Evolutionary conservation across 2,888 invertebrate genomes (phyloP), one percentile per base, ranked within the genome.

Genomic region (Liopterus haemorrhoidalis): DNA sequence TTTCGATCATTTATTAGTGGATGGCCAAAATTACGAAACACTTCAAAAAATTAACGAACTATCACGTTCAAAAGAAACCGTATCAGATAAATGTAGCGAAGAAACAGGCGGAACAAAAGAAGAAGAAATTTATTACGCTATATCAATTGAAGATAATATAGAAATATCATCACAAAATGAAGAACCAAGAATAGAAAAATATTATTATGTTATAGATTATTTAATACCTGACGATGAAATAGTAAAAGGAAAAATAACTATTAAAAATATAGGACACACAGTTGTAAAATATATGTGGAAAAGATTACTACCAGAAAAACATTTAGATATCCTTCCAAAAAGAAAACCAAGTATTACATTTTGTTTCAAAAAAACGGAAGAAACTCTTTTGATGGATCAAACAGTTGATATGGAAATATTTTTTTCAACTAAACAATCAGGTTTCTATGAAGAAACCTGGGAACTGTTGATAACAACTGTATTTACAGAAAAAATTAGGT

Each of bases 281-380:
- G 58, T 69, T 4, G 54, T 76, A 6, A 61, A 66, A 44, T 74
- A 73, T 55, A 69, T 70, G 42, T 76, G 76, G 76, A 69, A 68
- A 48, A 67, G 62, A 57, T 54, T 11, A 4, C 40, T 48, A 22
- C 41, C 31, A 21, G 3, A 28, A 19, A 31, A 38, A 35, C 24
- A 39, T 9, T 49, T 70, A 9, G 60, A 57, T 32, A 48, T 61
- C 0, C 60, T 69, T 20, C 63, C 62, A 2, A 62, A 63, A 22
- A 64, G 70, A 52, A 64, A 67, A 3, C 67, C 68, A 45, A 62
- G 61, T 27, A 39, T 18, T 39, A 9, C 16, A 1, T 79, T 78
- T 56, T 76, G 69, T 57, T 79, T 79, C 48, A 70, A 75, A 45
- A 78, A 75, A 61, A 75, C 73, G 50, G 73, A 73, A 57, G 67